Percentiles rank a stretch among this genome's conserved stretches.
Conservation (phyloP, 1,140 invertebrate genomes). For the silkworm (Bombyx mori) region DNA sequence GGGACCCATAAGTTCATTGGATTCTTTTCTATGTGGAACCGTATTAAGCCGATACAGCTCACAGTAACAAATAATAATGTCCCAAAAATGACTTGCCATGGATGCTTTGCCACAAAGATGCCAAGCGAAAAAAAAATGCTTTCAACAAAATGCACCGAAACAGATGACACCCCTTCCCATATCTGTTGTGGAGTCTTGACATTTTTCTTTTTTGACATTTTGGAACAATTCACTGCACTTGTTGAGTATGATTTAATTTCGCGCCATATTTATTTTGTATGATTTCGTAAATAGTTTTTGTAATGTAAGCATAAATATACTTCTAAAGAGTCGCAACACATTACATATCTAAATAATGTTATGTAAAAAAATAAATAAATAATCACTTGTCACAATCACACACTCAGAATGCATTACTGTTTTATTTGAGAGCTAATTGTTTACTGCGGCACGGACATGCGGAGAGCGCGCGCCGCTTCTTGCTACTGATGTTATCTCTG, state of each 20-base stretch:
- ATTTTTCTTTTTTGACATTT: constrained; percentile 44
- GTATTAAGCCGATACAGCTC: constrained; percentile 71
- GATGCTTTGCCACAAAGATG: constrained; percentile 61
- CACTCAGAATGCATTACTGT: no score
- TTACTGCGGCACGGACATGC: no score
- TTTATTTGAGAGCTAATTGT: no score
- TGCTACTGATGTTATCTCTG: no score
- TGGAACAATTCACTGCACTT: neutral
- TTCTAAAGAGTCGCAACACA: no score
- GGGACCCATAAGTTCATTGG: constrained; percentile 83
- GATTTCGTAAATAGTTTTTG: no score
- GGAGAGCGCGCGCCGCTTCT: no score
- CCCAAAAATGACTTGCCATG: constrained; percentile 69
- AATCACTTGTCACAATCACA: no score
- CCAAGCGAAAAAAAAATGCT: constrained; percentile 68
- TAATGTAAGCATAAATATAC: no score
- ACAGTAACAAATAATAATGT: constrained; percentile 69
- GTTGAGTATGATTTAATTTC: neutral
- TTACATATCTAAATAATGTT: no score
- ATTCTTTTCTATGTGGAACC: constrained; percentile 76
- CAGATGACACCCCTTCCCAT: constrained; percentile 57
- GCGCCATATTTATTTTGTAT: no score
- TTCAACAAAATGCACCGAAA: constrained; percentile 57
- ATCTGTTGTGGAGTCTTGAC: constrained; percentile 45
- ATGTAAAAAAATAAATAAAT: no score